A percentile compares a stretch with the other conserved stretches of the same genome.
Evolutionary conservation across 2,113 vertebrate genomes (phyloP).

Genomic region (Bos indicus): DNA sequence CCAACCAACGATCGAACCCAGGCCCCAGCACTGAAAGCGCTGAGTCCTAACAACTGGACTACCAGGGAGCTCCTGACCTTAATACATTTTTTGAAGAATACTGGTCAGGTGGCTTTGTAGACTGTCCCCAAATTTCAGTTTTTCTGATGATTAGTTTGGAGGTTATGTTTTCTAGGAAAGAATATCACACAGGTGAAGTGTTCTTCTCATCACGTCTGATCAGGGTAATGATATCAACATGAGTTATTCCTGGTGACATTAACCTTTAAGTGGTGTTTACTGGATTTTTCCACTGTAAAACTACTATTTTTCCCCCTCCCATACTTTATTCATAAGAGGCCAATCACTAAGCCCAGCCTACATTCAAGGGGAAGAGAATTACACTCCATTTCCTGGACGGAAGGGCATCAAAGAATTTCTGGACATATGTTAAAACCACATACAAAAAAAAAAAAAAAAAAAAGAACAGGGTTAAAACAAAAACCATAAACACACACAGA

Average conservation of each 20-base stretch:
- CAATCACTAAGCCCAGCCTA: not conserved
- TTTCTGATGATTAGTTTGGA: not conserved
- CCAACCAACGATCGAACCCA: not conserved
- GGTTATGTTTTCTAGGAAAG: not conserved
- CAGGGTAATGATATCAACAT: not conserved
- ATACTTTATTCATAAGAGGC: not conserved
- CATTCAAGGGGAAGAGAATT: not conserved
- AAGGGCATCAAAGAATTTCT: not conserved
- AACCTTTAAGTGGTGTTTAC: not conserved
- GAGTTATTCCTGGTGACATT: not conserved
- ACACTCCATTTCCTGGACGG: not conserved
- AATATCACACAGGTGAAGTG: not conserved
- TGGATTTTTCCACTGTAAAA: not conserved
- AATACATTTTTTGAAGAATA: not conserved
- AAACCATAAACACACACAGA: not conserved
- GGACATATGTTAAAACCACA: not conserved
- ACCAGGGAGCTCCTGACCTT: not conserved
- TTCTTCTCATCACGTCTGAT: not conserved
- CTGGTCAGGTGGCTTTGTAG: not conserved
- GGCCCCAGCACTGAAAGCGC: not conserved
- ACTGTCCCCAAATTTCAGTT: not conserved
- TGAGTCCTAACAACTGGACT: not conserved
- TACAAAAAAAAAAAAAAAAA: not conserved
- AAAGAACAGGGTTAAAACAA: not conserved
- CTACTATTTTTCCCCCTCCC: not conserved